A percentile compares a stretch with the other conserved stretches of the same genome.
These are phyloP conservation scores for Podargus strigoides DNA, from an alignment of 2,797 vertebrate genomes.

Conservation along the genomic window DNA sequence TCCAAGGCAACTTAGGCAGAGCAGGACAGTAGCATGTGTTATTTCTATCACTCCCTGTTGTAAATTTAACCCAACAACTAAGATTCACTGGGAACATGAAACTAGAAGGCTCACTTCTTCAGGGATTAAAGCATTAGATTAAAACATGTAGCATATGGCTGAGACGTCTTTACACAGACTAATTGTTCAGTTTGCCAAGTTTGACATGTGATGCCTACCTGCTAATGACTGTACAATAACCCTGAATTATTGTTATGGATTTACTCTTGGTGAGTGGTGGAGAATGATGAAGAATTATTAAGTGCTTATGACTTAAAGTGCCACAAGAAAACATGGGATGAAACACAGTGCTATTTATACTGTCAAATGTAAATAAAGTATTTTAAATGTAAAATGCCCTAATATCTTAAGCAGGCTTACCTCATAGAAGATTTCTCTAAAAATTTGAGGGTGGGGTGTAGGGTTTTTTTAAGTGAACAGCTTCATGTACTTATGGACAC, in stretches of 20 bases:
- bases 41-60: background rate
- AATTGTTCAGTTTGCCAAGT: background rate
- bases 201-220: background rate
- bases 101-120: background rate
- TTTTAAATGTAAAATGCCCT: background rate
- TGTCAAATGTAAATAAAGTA: background rate
- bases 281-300: background rate
- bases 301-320: background rate
- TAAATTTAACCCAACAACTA: background rate
- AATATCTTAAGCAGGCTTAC: background rate
- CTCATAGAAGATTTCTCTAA: background rate
- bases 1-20: background rate
- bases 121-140: background rate
- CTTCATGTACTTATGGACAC: background rate
- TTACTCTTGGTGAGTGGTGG: background rate
- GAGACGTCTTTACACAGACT: background rate
- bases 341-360: background rate
- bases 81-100: background rate
- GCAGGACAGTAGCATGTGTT: background rate
- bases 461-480: background rate
- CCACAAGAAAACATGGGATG: background rate
- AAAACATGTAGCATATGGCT: background rate
- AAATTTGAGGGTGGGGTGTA: rapidly evolving
- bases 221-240: background rate
- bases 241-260: background rate